Conservation (phyloP, 2,888 invertebrate species). For the Trachelus iudaicus region DNA sequence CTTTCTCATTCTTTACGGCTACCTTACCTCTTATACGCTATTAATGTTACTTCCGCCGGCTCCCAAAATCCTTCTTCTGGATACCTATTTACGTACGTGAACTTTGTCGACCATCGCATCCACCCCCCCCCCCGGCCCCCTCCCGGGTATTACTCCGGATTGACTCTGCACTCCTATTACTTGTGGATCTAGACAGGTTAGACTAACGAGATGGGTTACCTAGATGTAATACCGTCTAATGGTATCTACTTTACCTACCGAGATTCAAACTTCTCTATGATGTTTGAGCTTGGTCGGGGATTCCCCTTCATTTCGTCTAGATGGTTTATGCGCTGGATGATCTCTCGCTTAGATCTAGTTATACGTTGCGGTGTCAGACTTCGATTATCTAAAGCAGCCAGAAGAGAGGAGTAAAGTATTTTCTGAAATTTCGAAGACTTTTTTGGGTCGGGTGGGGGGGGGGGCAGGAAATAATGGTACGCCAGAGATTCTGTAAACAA, state of each 20-base stretch:
- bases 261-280: slow-evolving; percentile 8
- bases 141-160: background rate
- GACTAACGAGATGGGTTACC: background rate
- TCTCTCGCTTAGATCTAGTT: background rate
- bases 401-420: background rate
- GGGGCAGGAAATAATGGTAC: too few relatives aligned
- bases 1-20: background rate
- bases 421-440: background rate
- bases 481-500: background rate
- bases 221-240: background rate
- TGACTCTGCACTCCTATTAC: background rate
- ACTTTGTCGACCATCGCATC: background rate
- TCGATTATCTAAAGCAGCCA: background rate
- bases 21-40: background rate
- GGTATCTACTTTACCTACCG: background rate
- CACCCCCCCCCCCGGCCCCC: too few relatives aligned
- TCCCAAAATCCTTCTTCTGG: background rate
- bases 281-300: background rate
- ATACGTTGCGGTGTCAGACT: background rate
- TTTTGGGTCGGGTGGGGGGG: fast-evolving
- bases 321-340: background rate
- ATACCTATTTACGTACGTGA: background rate
- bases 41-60: background rate
- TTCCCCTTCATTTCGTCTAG: background rate
- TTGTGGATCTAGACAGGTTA: background rate